Evolutionary conservation across 2,113 vertebrate species (phyloP).

Genomic region (Neolamprologus caudopunctatus): DNA sequence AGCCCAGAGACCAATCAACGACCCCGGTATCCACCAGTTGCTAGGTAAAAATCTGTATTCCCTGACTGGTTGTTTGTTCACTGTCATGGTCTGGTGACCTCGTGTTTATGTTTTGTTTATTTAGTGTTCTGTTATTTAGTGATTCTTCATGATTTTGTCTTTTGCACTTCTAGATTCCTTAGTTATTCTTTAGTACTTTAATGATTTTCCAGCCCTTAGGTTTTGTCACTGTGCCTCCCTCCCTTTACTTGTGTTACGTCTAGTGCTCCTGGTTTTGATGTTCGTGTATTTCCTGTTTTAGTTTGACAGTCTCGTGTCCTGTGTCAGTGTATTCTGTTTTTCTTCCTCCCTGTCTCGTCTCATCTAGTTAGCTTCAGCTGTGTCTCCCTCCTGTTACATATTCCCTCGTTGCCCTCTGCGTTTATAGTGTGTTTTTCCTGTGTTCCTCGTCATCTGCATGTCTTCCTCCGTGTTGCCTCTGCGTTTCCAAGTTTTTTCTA

Average conservation of each 20-base stretch:
- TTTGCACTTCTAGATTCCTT: not conserved
- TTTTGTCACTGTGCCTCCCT: not conserved
- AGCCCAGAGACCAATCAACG: not conserved
- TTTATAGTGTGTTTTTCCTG: not conserved
- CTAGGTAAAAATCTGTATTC: not conserved
- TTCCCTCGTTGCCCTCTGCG: accelerated
- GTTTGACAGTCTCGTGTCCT: accelerated
- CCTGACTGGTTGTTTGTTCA: not conserved
- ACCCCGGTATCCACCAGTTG: not conserved
- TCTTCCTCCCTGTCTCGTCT: not conserved
- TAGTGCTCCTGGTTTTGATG: not conserved
- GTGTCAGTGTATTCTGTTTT: not conserved
- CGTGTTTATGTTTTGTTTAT: not conserved
- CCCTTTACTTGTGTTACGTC: accelerated
- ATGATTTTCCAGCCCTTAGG: not conserved
- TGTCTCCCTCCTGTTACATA: not conserved
- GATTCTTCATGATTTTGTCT: not conserved
- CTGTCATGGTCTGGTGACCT: not conserved
- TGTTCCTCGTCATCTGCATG: not conserved
- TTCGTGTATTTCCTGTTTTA: not conserved
- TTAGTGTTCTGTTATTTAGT: not conserved
- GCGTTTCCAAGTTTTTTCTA: accelerated
- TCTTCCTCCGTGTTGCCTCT: not conserved
- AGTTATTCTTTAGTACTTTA: not conserved
- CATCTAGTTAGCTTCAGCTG: not conserved